Evolutionary conservation across 2,888 invertebrate genomes (phyloP).

Genomic region (Herminia tarsipennalis): DNA sequence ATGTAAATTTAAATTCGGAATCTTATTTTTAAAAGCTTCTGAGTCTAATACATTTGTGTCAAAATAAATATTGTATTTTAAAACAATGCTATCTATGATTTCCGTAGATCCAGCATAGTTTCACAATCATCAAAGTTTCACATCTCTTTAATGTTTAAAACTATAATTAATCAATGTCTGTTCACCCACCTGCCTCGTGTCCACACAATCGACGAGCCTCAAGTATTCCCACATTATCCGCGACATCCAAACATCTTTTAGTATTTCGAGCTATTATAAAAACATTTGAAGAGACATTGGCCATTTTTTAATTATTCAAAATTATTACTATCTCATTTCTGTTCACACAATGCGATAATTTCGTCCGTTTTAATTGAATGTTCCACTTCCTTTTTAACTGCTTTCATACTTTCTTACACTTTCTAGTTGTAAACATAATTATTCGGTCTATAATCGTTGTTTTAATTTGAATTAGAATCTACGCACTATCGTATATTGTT

Average conservation of each 20-base stretch:
- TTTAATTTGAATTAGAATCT: constrained; percentile 43
- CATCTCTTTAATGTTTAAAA: constrained; percentile 36
- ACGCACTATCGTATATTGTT: constrained; percentile 32
- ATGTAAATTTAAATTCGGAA: constrained; percentile 34
- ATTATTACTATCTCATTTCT: constrained; percentile 51
- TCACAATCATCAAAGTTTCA: constrained; percentile 34
- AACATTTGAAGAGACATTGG: constrained; percentile 48
- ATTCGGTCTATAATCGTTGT: constrained; percentile 46
- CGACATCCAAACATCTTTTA: constrained; percentile 24
- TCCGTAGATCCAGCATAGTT: constrained; percentile 31
- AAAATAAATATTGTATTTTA: constrained; percentile 7
- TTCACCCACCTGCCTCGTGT: constrained; percentile 37
- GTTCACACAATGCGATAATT: constrained; percentile 57
- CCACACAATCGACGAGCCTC: constrained; percentile 46
- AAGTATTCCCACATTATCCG: constrained; percentile 51
- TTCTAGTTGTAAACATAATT: constrained; percentile 74
- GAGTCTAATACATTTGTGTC: constrained; percentile 1
- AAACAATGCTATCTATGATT: constrained; percentile 37
- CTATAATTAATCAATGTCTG: constrained; percentile 49
- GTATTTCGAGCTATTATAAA: constrained; percentile 47
- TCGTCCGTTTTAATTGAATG: constrained; percentile 60
- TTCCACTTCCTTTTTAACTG: constrained; percentile 51
- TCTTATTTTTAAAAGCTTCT: constrained; percentile 6
- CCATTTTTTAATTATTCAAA: constrained; percentile 42
- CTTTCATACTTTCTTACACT: constrained; percentile 64